Evolutionary conservation across 2,113 vertebrate genomes (phyloP), one percentile per base, ranked within the genome.

Genomic region (Barnardius zonarius): DNA sequence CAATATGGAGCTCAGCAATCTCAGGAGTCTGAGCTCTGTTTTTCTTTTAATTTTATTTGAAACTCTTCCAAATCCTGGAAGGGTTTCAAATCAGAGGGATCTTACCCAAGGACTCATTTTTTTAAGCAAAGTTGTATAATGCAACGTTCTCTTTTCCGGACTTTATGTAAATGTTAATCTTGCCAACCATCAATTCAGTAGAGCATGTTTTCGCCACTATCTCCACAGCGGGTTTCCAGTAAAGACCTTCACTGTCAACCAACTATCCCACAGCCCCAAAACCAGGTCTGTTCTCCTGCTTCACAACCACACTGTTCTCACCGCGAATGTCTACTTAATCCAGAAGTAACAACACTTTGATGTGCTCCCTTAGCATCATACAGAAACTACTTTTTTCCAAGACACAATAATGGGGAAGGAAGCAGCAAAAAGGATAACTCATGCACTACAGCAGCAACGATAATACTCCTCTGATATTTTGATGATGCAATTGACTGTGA

Each of bases 21-120:
- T 93, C 92, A 92, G 93, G 93, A 95, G 95, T 25, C 93, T 57
- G 48, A 81, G 88, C 77, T 95, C 95, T 95, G 83, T 95, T 96
- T 97, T 95, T 39, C 93, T 96, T 96, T 87, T 91, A 85, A 94
- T 95, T 96, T 96, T 62, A 93, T 61, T 92, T 96, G 92, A 97
- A 97, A 96, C 88, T 39, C 74, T 84, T 96, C 95, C 93, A 97
- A 87, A 93, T 73, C 77, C 95, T 95, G 83, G 89, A 95, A 93
- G 86, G 27, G 86, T 89, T 95, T 97, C 88, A 86, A 93, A 94
- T 92, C 70, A 5, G 88, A 88, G 49, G 64, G 83, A 81, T 88
- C 92, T 92, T 94, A 84, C 83, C 93, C 88, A 95, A 95, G 83
- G 92, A 91, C 57, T 84, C 52, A 43, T 79, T 94, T 88, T 89